Evolutionary conservation across 1,140 invertebrate genomes (phyloP), one percentile per base, ranked within the genome.

Genomic region (Tetranychus cinnabarinus): DNA sequence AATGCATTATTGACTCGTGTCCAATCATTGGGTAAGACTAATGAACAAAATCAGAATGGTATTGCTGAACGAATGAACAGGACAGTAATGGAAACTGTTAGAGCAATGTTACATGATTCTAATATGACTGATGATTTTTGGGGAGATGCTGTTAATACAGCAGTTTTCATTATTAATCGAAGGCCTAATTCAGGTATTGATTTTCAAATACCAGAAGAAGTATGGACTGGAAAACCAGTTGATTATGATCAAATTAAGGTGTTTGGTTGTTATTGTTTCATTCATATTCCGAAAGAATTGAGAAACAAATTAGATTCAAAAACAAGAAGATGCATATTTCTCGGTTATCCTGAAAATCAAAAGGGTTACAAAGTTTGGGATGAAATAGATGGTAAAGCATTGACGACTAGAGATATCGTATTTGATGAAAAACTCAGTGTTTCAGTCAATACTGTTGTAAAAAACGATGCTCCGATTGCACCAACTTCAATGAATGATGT

Each of bases 211-310:
- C 67, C 68, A 8, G 54, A 65, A 54, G 67, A 59, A 62, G 13
- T 59, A 12, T 69, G 61, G 61, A 67, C 37, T 59, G 58, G 60
- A 35, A 59, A 50, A 47, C 67, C 63, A 61, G 62, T 63, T 50
- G 57, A 63, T 58, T 50, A 69, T 12, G 61, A 56, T 36, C 63
- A 72, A 60, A 37, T 71, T 8, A 37, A 62, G 13, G 61, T 72
- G 33, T 70, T 72, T 65, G 70, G 70, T 31, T 67, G 62, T 42
- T 57, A 60, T 50, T 68, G 57, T 12, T 66, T 60, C 55, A 54
- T 58, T 45, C 61, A 64, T 42, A 60, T 67, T 10, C 66, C 61
- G 33, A 58, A 62, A 55, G 33, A 67, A 39, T 61, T 61, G 55
- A 33, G 64, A 42, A 52, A 39, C 39, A 59, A 59, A 23, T 50